Base-by-base conservation (phyloP, 1,140 invertebrate species). In the Halyomorpha halys region DNA sequence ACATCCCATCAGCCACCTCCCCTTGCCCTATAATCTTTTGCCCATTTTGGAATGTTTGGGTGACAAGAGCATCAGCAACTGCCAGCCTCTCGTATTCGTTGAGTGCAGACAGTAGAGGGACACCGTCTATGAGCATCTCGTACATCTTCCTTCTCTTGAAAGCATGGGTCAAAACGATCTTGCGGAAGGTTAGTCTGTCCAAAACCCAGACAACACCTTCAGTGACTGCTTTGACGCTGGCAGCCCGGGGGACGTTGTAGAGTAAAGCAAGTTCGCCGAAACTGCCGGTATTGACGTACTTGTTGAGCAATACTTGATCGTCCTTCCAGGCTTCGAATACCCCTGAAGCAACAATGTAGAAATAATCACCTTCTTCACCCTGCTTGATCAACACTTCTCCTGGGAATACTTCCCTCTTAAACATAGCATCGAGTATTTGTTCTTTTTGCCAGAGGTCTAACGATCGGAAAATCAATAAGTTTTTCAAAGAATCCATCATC, bases 61-160 rank as follows among this genome's bases (percentile, higher is more conserved):
- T 86, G 68, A 86, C 79, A 56, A 98, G 80, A 44, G 94, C 94
- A 77, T 98, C 94, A 49, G 93, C 93, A 66, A 98, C 79, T 79
- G 97, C 97, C 84, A 96, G 91, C 69, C 92, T 82, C 76, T 98
- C 94, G 77, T 97, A 97, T 18, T 65, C 49, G 34, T 16, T 62
- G n/a, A 67, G 25, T 0, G 27, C 8, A n/a, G 34, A 18, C 6
- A 65, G 34, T 88, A 97, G 91, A 61, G 91, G 91, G 65, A 97
- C 92, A 74, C 86, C 89, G 74, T 97, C 90, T 69, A 97, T 83
- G 61, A 97, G 82, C 71, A 83, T 79, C 76, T 96, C 94, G 77
- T 97, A 97, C 83, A 94, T 91, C 82, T 94, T 94, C 75, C 94
- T 83, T 75, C 97, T 97, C 78, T 87, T 91, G 78, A 93, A 97